Evolutionary conservation across 2,113 vertebrate species (phyloP), one percentile per base, ranked within the genome.

Genomic region (Barnardius zonarius): DNA sequence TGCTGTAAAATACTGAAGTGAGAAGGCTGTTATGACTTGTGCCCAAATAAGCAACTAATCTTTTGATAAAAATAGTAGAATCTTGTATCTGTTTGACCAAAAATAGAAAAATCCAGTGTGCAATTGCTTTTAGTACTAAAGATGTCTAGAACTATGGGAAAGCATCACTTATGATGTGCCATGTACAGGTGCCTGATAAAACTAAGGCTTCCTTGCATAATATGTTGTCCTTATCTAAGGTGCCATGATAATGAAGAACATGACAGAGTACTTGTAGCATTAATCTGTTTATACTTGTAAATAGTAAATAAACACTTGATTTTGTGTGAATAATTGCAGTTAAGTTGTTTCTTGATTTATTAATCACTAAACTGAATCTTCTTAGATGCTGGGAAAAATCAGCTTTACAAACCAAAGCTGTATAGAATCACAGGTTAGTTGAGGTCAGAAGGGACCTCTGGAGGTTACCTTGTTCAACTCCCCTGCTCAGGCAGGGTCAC

Each of bases 281-380:
- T 81, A 41, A 84, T 95, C 19, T 79, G 35, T 92, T 82, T 86
- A 86, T 86, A 79, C 23, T 61, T 94, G 86, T 95, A 83, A 87
- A 90, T 93, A 91, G 74, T 43, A 89, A 96, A 91, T 91, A 93
- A 97, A 94, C 35, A 57, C 20, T 62, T 80, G 22, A 62, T 31
- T 84, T 49, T 79, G 10, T 57, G 8, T 92, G 39, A 83, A 64
- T 78, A 72, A 46, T 37, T 74, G 46, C 22, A 72, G 15, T 79
- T 76, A 66, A 46, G 28, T 62, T 76, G 4, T 59, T 86, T 91
- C 62, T 85, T 88, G 4, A 44, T 81, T 61, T 92, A 55, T 70
- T 75, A 70, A 33, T 88, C 7, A 1, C 30, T 77, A 51, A 83
- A 55, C 7, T 66, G 17, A 10, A 0, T 46, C 15, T 48, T 85